Conservation (phyloP, 2,113 vertebrate genomes). For the Lepidiolamprologus cunningtoni region DNA sequence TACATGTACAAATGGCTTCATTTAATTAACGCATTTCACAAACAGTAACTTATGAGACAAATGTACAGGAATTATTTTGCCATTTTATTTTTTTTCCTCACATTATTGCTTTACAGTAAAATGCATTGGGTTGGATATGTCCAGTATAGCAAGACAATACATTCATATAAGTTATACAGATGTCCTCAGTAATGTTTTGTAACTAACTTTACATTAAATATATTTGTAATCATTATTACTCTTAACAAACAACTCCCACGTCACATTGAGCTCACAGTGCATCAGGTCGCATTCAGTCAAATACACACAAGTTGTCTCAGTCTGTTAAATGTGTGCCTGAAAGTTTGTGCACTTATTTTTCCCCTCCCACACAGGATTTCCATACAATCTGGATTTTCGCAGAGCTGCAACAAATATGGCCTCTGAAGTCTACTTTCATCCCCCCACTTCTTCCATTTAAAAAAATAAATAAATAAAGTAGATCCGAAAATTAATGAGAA, state of each 20-base stretch:
- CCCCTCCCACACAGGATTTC: constrained; percentile 4
- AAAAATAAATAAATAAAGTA: neutral
- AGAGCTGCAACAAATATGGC: constrained; percentile 44
- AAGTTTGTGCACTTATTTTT: constrained; percentile 30
- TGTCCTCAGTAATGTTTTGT: constrained; percentile 76
- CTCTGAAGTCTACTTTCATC: neutral
- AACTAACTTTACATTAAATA: constrained; percentile 74
- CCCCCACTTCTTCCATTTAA: neutral
- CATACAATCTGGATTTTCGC: constrained; percentile 36
- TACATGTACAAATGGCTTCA: constrained; percentile 51
- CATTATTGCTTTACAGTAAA: constrained; percentile 82
- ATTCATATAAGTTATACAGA: constrained; percentile 81
- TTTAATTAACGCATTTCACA: constrained; percentile 53
- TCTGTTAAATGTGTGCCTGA: constrained; percentile 19
- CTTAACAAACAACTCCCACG: constrained; percentile 83
- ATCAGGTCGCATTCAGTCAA: constrained; percentile 88
- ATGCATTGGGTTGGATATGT: constrained; percentile 75
- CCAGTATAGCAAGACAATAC: constrained; percentile 80
- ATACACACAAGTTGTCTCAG: constrained; percentile 14
- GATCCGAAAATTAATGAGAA: constrained; percentile 1
- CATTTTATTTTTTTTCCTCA: constrained; percentile 65
- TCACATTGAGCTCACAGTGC: constrained; percentile 98
- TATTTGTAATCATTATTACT: constrained; percentile 65
- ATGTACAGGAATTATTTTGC: constrained; percentile 63
- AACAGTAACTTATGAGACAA: constrained; percentile 57